Base-by-base conservation (phyloP, 2,888 invertebrate genomes). In the Drosophila flavopinicola region DNA sequence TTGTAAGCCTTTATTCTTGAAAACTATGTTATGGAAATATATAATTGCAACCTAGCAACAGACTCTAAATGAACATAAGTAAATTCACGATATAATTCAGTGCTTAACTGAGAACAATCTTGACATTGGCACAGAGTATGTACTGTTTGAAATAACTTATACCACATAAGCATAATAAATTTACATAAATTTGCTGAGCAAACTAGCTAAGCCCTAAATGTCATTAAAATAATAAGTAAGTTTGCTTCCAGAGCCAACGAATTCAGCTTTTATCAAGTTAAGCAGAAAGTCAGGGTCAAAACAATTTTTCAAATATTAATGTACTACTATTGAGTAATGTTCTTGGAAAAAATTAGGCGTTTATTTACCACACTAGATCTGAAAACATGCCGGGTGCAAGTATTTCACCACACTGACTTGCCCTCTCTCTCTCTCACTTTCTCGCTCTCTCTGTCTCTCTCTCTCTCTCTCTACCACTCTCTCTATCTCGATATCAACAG, bases 401-500 rank as follows among this genome's bases (percentile, higher is more conserved):
- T 39, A 29, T 27, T 49, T 54, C 48, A 70, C 64, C 48, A 70
- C 27, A 5, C 1, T 25, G 20, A 4, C 20, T 20, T 4, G 2
- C 20, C 9, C 11, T 25, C 6, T 27, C n/a, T n/a, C 10, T 17
- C 15, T 17, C 3, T 10, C 6, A 10, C 7, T n/a, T n/a, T 15
- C 4, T 6, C 23, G 23, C 20, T n/a, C 7, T n/a, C n/a, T n/a
- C 5, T 6, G 6, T 13, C 1, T 30, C 15, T n/a, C 3, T 25
- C 3, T 15, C 6, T 13, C 38, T 20, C 13, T n/a, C 35, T 6
- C 15, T 37, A 7, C 3, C 3, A 6, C 27, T 29, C 9, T 32
- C 25, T n/a, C 5, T 6, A 6, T 13, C 1, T 30, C 15, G 29
- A 49, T 63, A 71, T 71, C 72, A 68, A 68, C 68, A 68, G 68